Evolutionary conservation across 2,888 invertebrate genomes (phyloP), one percentile per base, ranked within the genome.

Genomic region (Masnerella sp.): DNA sequence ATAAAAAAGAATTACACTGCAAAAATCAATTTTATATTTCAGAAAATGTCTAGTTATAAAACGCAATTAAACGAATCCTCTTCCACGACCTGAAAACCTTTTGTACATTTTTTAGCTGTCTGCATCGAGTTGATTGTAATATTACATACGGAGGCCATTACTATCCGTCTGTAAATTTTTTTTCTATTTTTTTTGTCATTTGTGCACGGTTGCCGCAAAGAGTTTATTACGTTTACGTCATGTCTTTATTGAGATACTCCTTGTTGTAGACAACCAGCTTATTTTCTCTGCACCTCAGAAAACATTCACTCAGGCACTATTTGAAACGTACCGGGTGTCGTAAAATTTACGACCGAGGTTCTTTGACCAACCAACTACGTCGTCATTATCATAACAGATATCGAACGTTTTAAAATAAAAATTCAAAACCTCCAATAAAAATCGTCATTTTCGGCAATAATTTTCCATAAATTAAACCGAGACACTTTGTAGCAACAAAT

Each of bases 181-280:
- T 30, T 49, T 45, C 9, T 43, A n/a, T 5, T 15, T 65, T 45
- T 11, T 40, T 42, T 34, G 5, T 18, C 42, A 40, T 67, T 58
- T 51, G 68, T 59, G 9, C 25, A 36, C 36, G 49, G 30, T 36
- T 34, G 34, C 30, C 18, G 28, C 45, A 59, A 58, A 68, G 43
- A 51, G 51, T 59, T 68, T 68, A 68, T 68, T 68, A 59, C 59
- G 36, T 58, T 59, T 49, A 45, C 43, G 34, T 51, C 51, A 30
- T 68, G 58, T 45, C 68, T 52, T 43, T 68, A 68, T 59, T 59
- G 68, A 43, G 43, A 52, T 52, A 45, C 59, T 68, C 68, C 68
- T 68, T 59, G 51, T 52, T 52, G 51, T 52, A 69, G 69, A 62
- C 70, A 70, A 64, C 70, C 70, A 43, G 62, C 54, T 56, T 62